Evolutionary conservation across 1,140 invertebrate species (phyloP), one percentile per base, ranked within the genome.

Genomic region (Stenopsyche tienmushanensis): DNA sequence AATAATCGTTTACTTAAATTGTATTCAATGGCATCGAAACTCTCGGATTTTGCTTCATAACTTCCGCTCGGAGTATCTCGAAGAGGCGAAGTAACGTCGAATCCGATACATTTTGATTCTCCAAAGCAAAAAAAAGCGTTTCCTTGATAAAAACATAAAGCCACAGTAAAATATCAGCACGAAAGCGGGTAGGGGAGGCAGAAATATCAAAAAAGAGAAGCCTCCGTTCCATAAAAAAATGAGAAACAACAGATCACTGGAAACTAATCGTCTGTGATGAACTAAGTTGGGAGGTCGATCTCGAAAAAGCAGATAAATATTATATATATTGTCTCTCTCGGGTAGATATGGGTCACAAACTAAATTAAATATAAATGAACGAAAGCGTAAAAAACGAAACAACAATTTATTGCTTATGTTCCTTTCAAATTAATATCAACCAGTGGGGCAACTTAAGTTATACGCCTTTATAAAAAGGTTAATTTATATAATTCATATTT

Each of bases 251-350:
- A 68, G 54, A 68, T 68, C 62, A 53, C 15, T 44, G 34, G 49
- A 50, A 60, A 60, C 62, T 59, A 68, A 68, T 68, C 58, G 66
- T 17, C 62, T 34, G 66, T 60, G 66, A 59, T 53, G 53, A 59
- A 42, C 39, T 15, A 55, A 39, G 53, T 55, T 55, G 25, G 26
- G n/a, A 39, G 50, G 21, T 53, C 50, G 50, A 20, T 20, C 18
- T 29, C 50, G 50, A 53, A 53, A 53, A 9, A 24, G 29, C 21
- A 53, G n/a, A n/a, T n/a, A n/a, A n/a, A n/a, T n/a, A n/a, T n/a
- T n/a, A n/a, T n/a, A n/a, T n/a, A n/a, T n/a, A n/a, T n/a, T n/a
- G n/a, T n/a, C n/a, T n/a, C n/a, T n/a, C n/a, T n/a, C n/a, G n/a
- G n/a, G n/a, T n/a, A n/a, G n/a, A n/a, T n/a, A n/a, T n/a, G n/a